Base-by-base conservation (phyloP, 2,888 invertebrate genomes). In the Molorchus minor region DNA sequence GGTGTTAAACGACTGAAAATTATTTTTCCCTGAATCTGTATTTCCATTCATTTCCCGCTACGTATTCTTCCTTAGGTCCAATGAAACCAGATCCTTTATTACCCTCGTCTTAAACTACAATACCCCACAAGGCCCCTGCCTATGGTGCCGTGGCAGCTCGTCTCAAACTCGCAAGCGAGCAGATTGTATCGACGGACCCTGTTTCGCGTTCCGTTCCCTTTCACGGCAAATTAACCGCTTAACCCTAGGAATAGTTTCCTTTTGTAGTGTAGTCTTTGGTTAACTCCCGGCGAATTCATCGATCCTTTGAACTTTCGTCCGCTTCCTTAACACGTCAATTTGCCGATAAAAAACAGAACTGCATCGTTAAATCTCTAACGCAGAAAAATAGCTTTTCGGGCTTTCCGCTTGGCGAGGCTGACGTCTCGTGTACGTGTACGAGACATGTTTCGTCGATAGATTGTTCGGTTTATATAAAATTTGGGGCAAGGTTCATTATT, bases 171-270 rank as follows among this genome's bases (percentile, higher is more conserved):
- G 49, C 38, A 52, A 52, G 43, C 41, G 49, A 51, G 53, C 40
- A 59, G 55, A 60, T 60, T 61, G 60, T 67, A 67, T 67, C 61
- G 67, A 61, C 67, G 59, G 52, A 52, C 61, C 60, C 60, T 8
- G 41, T 33, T 40, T 47, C 53, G 58, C 51, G 62, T 68, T 71
- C 61, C 60, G 60, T 65, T 69, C 67, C 67, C 62, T 71, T 74
- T 72, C 68, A 70, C 70, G 70, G 64, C 63, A 71, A 74, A 73
- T 74, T 74, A 74, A 71, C 67, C 67, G 56, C 67, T 67, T 67
- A 68, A 66, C 68, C 63, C 59, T 61, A 56, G 58, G 64, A 65
- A 68, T 67, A 66, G 65, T 67, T 71, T 69, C 68, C 67, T 70
- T 71, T 74, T 70, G 71, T 68, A 65, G 63, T 45, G 47, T 33